Conservation (phyloP, 2,888 invertebrate genomes). For the Drosophila kambysellisi region DNA sequence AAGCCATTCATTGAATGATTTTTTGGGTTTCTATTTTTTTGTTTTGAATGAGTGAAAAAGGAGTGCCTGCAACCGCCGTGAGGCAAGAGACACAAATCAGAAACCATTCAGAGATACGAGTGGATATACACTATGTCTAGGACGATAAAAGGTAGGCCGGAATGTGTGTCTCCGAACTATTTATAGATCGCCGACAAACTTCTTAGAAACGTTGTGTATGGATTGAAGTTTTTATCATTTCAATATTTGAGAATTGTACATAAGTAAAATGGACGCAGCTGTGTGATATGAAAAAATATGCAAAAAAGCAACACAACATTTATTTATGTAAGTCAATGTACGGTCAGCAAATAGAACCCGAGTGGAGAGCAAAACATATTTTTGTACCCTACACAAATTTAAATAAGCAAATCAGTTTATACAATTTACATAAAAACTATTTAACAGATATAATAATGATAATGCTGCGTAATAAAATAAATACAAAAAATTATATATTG, state of each 20-base stretch:
- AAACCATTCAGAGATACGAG: conserved; percentile 44
- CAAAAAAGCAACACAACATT: conserved; percentile 26
- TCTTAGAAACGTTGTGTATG: conserved; percentile 37
- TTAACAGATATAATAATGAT: neutral
- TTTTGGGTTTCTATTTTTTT: conserved; percentile 13
- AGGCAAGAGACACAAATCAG: conserved; percentile 48
- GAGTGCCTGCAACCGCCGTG: conserved; percentile 46
- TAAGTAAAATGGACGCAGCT: conserved; percentile 54
- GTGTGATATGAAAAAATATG: conserved; percentile 40
- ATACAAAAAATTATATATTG: neutral
- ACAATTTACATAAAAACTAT: neutral
- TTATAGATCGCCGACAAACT: conserved; percentile 59
- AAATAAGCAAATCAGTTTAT: conserved; percentile 10
- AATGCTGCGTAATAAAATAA: neutral
- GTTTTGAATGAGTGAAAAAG: conserved; percentile 54
- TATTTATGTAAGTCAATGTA: conserved; percentile 48
- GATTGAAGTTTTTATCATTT: conserved; percentile 43
- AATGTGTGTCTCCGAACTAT: conserved; percentile 48
- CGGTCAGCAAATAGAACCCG: conserved; percentile 39
- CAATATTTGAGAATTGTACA: conserved; percentile 40
- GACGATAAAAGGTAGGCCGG: conserved; percentile 58
- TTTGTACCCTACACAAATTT: conserved; percentile 36
- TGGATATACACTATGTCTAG: conserved; percentile 22
- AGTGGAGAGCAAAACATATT: conserved; percentile 31
- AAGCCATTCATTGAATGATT: conserved; percentile 57